These are phyloP conservation scores for Brachylomia viminalis DNA, from an alignment of 2,888 invertebrate species.

Conservation along the genomic window DNA sequence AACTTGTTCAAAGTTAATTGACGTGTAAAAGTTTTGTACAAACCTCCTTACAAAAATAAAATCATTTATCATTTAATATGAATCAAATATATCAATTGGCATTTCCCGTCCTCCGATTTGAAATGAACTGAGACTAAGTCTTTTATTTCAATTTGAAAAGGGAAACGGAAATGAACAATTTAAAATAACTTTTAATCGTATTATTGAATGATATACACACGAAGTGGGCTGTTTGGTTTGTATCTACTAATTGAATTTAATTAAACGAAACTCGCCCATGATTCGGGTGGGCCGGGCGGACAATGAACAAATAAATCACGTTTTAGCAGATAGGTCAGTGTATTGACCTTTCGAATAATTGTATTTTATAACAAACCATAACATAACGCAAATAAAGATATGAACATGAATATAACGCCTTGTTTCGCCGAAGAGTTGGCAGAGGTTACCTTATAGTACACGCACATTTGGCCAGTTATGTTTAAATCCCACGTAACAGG, in stretches of 20 bases:
- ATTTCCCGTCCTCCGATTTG: constrained; percentile 38
- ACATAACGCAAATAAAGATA: too few species aligned
- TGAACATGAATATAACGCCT: too few species aligned
- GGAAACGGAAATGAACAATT: constrained; percentile 56
- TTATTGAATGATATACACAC: constrained; percentile 63
- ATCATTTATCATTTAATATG: too few species aligned
- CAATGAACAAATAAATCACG: constrained; percentile 53
- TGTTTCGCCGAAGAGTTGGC: neutral
- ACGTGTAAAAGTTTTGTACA: too few species aligned
- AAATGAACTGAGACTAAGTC: constrained; percentile 31
- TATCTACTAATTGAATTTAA: constrained; percentile 76
- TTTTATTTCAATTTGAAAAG: constrained; percentile 18
- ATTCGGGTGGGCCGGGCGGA: constrained; percentile 59
- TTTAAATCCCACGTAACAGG: neutral
- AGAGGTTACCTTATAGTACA: neutral
- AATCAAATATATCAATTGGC: constrained; percentile 15
- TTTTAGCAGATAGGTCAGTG: constrained; percentile 37
- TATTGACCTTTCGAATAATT: constrained; percentile 4
- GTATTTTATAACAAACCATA: neutral
- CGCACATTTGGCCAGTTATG: neutral
- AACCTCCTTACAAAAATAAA: too few species aligned
- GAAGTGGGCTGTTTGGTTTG: constrained; percentile 71
- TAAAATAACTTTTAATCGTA: constrained; percentile 55
- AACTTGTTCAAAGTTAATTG: neutral
- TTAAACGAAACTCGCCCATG: constrained; percentile 69